Evolutionary conservation across 2,888 invertebrate genomes (phyloP), one percentile per base, ranked within the genome.

Genomic region (Drosophila histrio): DNA sequence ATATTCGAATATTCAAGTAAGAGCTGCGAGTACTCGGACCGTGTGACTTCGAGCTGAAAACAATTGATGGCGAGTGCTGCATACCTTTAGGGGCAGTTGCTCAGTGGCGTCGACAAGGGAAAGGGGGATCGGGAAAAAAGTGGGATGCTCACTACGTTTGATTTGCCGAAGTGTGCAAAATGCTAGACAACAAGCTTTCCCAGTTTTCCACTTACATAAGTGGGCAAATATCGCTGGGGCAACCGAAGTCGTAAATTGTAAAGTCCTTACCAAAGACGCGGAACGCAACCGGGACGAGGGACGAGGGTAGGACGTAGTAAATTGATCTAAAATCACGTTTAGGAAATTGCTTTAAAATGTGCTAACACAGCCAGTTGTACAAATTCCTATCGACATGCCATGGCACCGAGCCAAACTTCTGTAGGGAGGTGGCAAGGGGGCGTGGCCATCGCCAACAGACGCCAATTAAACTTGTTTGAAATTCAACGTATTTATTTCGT

Each of bases 381-480:
- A 17, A 39, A 52, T 30, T 52, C 21, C 39, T 21, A 22, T 6
- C 19, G 39, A 52, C 39, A 39, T 30, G 53, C 9, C 15, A 1
- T 41, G 28, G 21, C 41, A 17, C 3, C 9, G 24, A 24, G 60
- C 38, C 50, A 36, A 57, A 47, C 24, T 46, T 22, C n/a, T 15
- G 39, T 21, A 7, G 7, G 1, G 1, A 8, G 4, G 13, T 8
- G 26, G 19, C 2, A 22, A n/a, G 5, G 44, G 44, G 50, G 41
- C 44, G 43, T 53, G 62, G 52, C 26, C 13, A 32, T 3, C 53
- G 59, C 24, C 59, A 53, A 36, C 67, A 54, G 72, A 68, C 72
- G 72, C 82, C 85, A 79, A 79, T 84, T 79, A 79, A 78, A 81
- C 74, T 80, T 84, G 63, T 71, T 79, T 67, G 58, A 77, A 77